A percentile compares a stretch with the other conserved stretches of the same genome.
These are phyloP conservation scores for Lasioglossum lativentre DNA, from an alignment of 2,888 invertebrate species.

Conservation along the genomic window DNA sequence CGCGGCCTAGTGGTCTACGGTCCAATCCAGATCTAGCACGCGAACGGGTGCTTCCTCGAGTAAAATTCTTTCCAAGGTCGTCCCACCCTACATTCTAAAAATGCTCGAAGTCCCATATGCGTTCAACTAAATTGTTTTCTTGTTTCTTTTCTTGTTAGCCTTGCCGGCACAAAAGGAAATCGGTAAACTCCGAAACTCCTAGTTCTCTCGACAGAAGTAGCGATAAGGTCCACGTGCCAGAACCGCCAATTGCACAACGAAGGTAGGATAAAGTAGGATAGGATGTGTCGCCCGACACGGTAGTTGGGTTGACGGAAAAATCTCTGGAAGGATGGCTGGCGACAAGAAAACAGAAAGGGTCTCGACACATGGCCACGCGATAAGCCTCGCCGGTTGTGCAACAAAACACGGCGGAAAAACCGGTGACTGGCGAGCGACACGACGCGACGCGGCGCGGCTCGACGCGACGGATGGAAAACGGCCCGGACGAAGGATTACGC, in stretches of 20 bases:
- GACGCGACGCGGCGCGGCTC: no score
- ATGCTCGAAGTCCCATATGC: not conserved
- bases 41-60: not conserved
- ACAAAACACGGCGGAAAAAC: constrained; percentile 30
- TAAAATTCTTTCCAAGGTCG: not conserved
- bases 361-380: not conserved
- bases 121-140: not conserved
- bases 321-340: not conserved
- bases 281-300: constrained; percentile 6
- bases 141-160: not conserved
- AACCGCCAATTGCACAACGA: constrained; percentile 7
- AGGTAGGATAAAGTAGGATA: not conserved
- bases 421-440: constrained; percentile 25
- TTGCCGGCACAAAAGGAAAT: not conserved
- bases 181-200: not conserved
- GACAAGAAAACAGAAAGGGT: not conserved
- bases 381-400: constrained; percentile 38
- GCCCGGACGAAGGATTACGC: constrained; percentile 43
- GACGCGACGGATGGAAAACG: constrained; percentile 53
- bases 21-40: not conserved
- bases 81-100: not conserved
- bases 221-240: not conserved
- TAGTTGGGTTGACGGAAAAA: constrained; percentile 16
- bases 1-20: not conserved
- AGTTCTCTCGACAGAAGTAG: not conserved